Percentiles rank a stretch among this genome's conserved stretches.
phyloP scores from a whole-genome alignment of 2,113 vertebrate species.

The Elephantulus edwardii region DNA sequence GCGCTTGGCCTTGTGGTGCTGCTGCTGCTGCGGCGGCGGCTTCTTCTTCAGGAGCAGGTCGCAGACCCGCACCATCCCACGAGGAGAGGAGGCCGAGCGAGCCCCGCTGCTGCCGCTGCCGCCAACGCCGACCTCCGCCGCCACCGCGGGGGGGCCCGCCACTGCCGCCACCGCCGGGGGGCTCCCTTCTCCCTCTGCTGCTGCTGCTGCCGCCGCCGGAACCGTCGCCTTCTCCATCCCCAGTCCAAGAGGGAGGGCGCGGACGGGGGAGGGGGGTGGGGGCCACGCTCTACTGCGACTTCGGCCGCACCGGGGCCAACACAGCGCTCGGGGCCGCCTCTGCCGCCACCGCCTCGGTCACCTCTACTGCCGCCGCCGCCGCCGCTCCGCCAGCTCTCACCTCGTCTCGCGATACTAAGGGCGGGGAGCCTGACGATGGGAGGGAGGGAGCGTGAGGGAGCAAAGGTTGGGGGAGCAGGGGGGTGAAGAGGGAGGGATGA shows the following conservation, averaged over 20 bases:
- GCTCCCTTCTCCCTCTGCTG: constrained; percentile 73
- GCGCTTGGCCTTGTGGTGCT: constrained; percentile 79
- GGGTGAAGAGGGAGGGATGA: not conserved
- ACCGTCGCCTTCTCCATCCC: constrained; percentile 75
- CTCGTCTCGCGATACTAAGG: constrained; percentile 82
- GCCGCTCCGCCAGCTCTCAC: constrained; percentile 78
- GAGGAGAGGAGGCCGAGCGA: constrained; percentile 73
- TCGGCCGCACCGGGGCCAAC: constrained; percentile 66
- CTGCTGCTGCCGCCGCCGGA: constrained; percentile 75
- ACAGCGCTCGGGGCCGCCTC: constrained; percentile 57
- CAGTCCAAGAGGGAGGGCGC: constrained; percentile 63
- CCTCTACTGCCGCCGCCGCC: constrained; percentile 81
- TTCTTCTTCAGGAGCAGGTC: constrained; percentile 84
- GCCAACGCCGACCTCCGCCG: constrained; percentile 52
- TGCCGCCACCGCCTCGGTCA: constrained; percentile 82
- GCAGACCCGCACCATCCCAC: constrained; percentile 84
- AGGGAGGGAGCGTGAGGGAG: constrained; percentile 54
- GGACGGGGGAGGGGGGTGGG: constrained; percentile 57
- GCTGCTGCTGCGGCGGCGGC: constrained; percentile 76
- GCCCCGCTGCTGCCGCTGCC: constrained; percentile 68
- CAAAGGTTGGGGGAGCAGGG: constrained; percentile 6
- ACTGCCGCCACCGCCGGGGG: constrained; percentile 74
- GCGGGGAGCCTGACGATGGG: constrained; percentile 65
- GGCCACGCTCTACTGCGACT: constrained; percentile 66
- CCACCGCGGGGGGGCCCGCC: constrained; percentile 69